Percentiles rank a stretch among this genome's conserved stretches.
Evolutionary conservation across 2,888 invertebrate genomes (phyloP).

Genomic region (Nephrotoma flavescens): DNA sequence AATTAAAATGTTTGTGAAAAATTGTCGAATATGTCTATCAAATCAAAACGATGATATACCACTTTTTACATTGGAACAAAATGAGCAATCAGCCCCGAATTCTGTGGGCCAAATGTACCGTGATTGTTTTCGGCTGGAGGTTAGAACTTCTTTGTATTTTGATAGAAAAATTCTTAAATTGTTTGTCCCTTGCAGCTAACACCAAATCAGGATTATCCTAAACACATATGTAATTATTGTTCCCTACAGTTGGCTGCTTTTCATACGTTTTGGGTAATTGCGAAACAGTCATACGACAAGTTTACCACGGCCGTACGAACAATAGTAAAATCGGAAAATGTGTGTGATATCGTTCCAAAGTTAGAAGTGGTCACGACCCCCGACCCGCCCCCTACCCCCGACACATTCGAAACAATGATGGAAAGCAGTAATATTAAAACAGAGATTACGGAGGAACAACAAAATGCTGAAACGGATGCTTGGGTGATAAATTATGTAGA

Average conservation of each 20-base stretch:
- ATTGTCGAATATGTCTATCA: background rate
- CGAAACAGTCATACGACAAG: slow-evolving; percentile 12
- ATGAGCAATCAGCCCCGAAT: background rate
- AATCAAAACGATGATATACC: background rate
- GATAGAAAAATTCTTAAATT: background rate
- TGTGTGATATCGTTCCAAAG: background rate
- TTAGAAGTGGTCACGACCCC: background rate
- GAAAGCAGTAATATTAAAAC: background rate
- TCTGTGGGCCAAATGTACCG: background rate
- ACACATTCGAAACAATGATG: background rate
- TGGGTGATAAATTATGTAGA: background rate
- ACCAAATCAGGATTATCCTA: slow-evolving; percentile 11
- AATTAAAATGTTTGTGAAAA: background rate
- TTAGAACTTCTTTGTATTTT: background rate
- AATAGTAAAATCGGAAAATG: background rate
- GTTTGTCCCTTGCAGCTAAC: slow-evolving; percentile 7
- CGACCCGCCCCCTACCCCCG: background rate
- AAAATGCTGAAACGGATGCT: background rate
- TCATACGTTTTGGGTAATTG: slow-evolving; percentile 18
- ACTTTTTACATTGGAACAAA: background rate
- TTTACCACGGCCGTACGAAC: background rate
- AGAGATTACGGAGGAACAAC: background rate
- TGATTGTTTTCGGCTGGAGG: background rate
- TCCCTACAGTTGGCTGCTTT: slow-evolving; percentile 21
- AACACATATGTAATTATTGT: slow-evolving; percentile 20